Conservation (phyloP, 2,113 vertebrate genomes). For the Ptilonorhynchus violaceus region DNA sequence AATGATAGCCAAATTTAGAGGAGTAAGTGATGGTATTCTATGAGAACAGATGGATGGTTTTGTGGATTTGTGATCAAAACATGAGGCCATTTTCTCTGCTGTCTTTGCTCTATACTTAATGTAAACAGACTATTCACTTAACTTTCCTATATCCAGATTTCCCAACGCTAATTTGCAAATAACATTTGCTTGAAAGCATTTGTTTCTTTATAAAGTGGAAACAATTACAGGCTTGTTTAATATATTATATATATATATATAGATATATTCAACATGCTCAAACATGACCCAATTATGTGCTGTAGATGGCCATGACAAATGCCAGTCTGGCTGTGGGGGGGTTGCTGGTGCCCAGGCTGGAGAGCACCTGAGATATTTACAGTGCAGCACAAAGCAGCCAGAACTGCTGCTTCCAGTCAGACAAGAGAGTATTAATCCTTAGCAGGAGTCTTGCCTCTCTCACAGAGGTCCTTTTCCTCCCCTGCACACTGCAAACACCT, state of each 20-base stretch:
- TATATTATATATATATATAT: neutral
- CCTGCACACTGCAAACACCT: accelerated
- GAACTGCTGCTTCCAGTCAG: neutral
- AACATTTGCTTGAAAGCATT: neutral
- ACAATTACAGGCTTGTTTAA: neutral
- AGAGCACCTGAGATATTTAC: neutral
- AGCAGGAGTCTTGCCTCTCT: neutral
- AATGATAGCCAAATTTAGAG: neutral
- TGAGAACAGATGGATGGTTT: neutral
- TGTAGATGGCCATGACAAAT: neutral
- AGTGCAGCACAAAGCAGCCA: neutral
- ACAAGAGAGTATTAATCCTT: neutral
- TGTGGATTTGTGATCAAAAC: neutral
- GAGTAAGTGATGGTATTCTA: neutral
- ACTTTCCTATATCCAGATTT: neutral
- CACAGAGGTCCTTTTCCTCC: neutral
- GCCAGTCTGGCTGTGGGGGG: neutral
- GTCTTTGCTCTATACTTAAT: neutral
- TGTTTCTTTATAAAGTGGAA: neutral
- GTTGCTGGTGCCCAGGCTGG: neutral
- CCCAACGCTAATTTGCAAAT: neutral
- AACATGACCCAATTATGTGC: neutral
- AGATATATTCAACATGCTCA: neutral
- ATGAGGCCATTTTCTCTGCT: neutral
- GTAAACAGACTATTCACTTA: neutral